Base-by-base conservation (phyloP, 2,888 invertebrate genomes). In the Drosophila acutilabella region DNA sequence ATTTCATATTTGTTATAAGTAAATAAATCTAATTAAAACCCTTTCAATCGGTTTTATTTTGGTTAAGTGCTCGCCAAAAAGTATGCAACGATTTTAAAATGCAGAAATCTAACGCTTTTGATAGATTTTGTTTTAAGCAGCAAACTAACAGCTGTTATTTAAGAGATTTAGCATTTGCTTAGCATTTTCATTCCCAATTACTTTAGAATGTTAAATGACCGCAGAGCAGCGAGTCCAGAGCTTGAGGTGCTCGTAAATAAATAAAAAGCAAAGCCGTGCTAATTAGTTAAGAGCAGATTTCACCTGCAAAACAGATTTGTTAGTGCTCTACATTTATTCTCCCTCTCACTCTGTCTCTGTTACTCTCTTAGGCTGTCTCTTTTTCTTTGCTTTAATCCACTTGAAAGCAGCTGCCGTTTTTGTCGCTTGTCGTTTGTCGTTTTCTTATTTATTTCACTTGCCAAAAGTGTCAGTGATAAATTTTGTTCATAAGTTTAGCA, bases 381-480 rank as follows among this genome's bases (percentile, higher is more conserved):
- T 4, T 53, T 14, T 41, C 8, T 14, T 42, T 56, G 50, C 56
- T 36, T 69, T 76, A 76, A 76, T 78, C 75, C 78, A 73, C 61
- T 78, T 69, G 75, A 76, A 73, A 73, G 74, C 75, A 76, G 75
- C 78, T 76, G 75, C 44, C 59, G 62, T 48, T 56, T 67, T 54
- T 56, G 54, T 56, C 51, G 50, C 51, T 33, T 70, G 69, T 67
- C 67, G 45, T 50, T 50, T 64, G 64, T 77, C 67, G 67, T 60
- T 72, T 67, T 50, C 53, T 73, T 78, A 73, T 75, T 75, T 75
- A 68, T 75, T 68, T 64, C 57, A 57, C 45, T 64, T 64, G 64
- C 64, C 64, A 64, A 71, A 67, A 71, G 60, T 78, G 74, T 65
- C 79, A 68, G 79, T 79, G 75, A 78, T 78, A 79, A 79, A 78